phyloP scores from a whole-genome alignment of 2,797 vertebrate species.

The Neosilurus hyrtlii region DNA sequence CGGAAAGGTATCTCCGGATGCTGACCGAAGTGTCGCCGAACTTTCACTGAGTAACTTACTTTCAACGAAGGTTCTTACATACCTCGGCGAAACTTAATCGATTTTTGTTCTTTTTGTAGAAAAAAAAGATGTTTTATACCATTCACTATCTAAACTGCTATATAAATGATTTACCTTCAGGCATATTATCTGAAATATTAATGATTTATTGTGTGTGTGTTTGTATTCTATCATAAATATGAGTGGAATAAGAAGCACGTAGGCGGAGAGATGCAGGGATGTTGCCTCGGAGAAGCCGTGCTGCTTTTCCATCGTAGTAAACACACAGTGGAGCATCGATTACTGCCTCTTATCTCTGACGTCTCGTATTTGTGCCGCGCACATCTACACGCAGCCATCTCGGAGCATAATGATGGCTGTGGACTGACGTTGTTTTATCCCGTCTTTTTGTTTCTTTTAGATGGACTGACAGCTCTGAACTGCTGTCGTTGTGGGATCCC shows the following conservation, averaged over 20 bases:
- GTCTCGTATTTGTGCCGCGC: background rate
- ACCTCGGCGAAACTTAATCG: too few species aligned
- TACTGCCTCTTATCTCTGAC: conserved; percentile 24
- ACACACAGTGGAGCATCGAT: conserved; percentile 7
- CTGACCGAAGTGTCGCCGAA: too few species aligned
- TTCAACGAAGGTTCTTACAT: too few species aligned
- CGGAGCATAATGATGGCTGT: background rate
- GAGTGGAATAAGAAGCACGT: background rate
- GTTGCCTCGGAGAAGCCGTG: conserved; percentile 9
- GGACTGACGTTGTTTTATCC: conserved; percentile 17
- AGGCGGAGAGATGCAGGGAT: background rate
- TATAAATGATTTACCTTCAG: background rate
- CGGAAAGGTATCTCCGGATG: too few species aligned
- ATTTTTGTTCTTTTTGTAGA: background rate
- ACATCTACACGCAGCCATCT: background rate
- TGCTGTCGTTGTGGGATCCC: background rate
- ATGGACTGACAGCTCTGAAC: background rate
- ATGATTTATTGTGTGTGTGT: background rate
- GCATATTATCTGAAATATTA: background rate
- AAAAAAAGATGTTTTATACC: too few species aligned
- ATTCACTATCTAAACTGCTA: background rate
- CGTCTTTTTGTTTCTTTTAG: conserved; percentile 9
- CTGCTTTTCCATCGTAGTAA: background rate
- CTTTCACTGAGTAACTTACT: too few species aligned
- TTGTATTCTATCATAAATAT: background rate